Evolutionary conservation across 1,140 invertebrate genomes (phyloP).

Genomic region (Himalopsyche phryganea): DNA sequence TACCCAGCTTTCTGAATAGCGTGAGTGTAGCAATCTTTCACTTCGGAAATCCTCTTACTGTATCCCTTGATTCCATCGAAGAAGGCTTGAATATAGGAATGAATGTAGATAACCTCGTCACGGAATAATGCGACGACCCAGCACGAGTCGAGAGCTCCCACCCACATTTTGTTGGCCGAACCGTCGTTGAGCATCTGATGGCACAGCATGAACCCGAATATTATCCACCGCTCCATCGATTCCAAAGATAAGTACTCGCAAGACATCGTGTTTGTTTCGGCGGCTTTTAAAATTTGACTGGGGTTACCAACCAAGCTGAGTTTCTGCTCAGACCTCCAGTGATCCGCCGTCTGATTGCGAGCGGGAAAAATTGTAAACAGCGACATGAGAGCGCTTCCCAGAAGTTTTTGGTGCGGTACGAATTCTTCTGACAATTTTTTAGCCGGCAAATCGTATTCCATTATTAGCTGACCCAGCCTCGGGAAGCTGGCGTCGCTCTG

Average conservation of each 20-base stretch:
- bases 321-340: conserved; percentile 91
- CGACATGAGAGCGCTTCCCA: conserved; percentile 83
- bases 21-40: conserved; percentile 90
- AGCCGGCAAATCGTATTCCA: conserved; percentile 94
- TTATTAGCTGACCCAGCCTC: conserved; percentile 92
- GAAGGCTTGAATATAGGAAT: conserved; percentile 88
- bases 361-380: conserved; percentile 82
- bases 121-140: conserved; percentile 94
- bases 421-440: conserved; percentile 98
- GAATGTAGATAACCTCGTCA: conserved; percentile 96
- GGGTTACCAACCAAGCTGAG: conserved; percentile 92
- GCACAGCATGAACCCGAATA: conserved; percentile 89
- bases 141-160: conserved; percentile 84
- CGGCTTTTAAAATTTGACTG: conserved; percentile 86
- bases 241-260: conserved; percentile 97
- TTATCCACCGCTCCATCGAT: conserved; percentile 93
- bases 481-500: conserved; percentile 92
- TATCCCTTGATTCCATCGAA: conserved; percentile 97
- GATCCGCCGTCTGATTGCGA: conserved; percentile 89
- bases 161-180: conserved; percentile 84
- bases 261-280: conserved; percentile 91
- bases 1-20: conserved; percentile 86
- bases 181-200: conserved; percentile 80
- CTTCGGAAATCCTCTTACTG: conserved; percentile 85
- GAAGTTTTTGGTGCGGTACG: conserved; percentile 85